Conservation (phyloP, 2,797 vertebrate genomes). For the Geotria australis region DNA sequence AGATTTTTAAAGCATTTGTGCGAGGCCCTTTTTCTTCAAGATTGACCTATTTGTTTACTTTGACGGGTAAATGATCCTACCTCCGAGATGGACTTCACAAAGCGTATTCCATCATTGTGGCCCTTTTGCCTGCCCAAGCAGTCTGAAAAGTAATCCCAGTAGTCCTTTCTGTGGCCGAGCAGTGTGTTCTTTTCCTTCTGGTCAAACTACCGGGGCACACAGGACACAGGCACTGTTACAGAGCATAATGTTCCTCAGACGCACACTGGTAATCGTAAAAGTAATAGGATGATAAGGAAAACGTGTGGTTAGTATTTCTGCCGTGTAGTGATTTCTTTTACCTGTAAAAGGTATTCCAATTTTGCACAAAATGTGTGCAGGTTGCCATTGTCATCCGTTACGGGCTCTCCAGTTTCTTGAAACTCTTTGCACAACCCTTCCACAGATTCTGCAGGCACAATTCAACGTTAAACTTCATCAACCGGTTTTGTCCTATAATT, state of each 20-base stretch:
- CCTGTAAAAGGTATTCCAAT: conserved; percentile 78
- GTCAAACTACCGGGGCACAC: conserved; percentile 29
- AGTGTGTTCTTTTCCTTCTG: conserved; percentile 60
- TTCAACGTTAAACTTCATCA: no score
- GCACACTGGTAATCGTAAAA: neutral
- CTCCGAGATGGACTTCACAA: conserved; percentile 60
- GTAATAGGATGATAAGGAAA: no score
- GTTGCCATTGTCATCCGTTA: conserved; percentile 65
- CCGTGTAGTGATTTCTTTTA: conserved; percentile 7
- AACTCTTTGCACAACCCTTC: conserved; percentile 51
- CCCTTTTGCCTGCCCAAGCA: conserved; percentile 62
- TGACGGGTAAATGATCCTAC: conserved; percentile 9
- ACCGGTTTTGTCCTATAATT: neutral
- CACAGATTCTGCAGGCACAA: conserved; percentile 28
- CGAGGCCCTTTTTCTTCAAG: no score
- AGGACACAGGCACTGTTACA: neutral
- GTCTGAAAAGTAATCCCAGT: conserved; percentile 70
- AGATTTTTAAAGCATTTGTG: no score
- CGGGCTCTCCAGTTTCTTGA: conserved; percentile 48
- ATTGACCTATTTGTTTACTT: no score
- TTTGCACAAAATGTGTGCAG: conserved; percentile 86
- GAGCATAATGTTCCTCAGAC: neutral
- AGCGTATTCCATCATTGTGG: conserved; percentile 62
- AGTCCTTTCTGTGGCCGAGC: conserved; percentile 52
- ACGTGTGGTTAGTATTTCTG: no score